Evolutionary conservation across 1,140 invertebrate genomes (phyloP).

Genomic region (Drosophila guanche): DNA sequence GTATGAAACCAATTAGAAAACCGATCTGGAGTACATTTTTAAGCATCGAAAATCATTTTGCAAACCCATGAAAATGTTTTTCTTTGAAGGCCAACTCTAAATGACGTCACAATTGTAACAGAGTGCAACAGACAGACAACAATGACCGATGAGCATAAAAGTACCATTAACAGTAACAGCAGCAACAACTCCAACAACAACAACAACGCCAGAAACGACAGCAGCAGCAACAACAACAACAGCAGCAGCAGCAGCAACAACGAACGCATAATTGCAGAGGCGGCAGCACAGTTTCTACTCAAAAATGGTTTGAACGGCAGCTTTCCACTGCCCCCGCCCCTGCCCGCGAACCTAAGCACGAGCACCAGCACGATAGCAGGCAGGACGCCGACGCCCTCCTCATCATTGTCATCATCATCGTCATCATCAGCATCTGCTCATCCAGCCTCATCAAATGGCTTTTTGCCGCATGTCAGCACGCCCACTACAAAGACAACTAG

Average conservation of each 20-base stretch:
- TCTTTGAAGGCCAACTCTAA: conserved; percentile 51
- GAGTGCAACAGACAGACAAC: conserved; percentile 76
- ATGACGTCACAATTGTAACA: conserved; percentile 56
- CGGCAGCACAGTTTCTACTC: conserved; percentile 75
- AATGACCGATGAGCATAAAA: conserved; percentile 85
- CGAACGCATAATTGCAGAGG: conserved; percentile 74
- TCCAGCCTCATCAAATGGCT: conserved; percentile 65
- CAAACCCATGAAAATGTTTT: conserved; percentile 39
- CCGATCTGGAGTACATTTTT: conserved; percentile 10
- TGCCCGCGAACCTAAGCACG: conserved; percentile 9
- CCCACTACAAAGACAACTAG: conserved; percentile 55
- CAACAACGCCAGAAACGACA: conserved; percentile 24
- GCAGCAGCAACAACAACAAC: conserved; percentile 35
- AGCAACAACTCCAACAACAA: conserved; percentile 38
- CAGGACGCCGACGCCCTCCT: conserved; percentile 33
- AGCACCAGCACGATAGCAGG: conserved; percentile 1
- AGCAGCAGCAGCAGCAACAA: conserved; percentile 52
- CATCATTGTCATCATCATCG: conserved; percentile 17
- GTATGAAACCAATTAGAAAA: conserved; percentile 35
- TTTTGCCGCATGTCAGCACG: conserved; percentile 60
- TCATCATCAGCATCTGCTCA: conserved; percentile 25
- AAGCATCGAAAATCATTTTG: conserved; percentile 37
- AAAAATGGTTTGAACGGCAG: conserved; percentile 81
- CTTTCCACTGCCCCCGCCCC: conserved; percentile 62
- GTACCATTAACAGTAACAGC: conserved; percentile 62